These are phyloP conservation scores for Amphiprion clarkii DNA, from an alignment of 2,797 vertebrate genomes.

Conservation along the genomic window DNA sequence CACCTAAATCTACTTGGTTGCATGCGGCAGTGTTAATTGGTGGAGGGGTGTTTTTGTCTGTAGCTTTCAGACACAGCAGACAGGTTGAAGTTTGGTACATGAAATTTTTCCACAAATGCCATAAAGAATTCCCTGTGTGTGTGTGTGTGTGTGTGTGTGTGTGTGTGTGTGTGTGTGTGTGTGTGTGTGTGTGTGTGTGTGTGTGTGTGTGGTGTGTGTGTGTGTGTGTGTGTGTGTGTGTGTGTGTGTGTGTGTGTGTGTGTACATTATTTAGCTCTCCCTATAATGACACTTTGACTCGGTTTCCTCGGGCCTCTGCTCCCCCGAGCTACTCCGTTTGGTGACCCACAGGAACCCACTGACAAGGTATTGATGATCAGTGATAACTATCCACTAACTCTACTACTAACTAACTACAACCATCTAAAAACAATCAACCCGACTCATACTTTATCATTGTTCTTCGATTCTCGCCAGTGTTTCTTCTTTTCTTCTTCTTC, in stretches of 20 bases:
- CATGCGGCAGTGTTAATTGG: conserved; percentile 47
- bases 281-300: conserved; percentile 82
- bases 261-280: conserved; percentile 75
- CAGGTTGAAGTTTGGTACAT: neutral
- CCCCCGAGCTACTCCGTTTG: conserved; percentile 79
- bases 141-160: conserved; percentile 28
- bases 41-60: conserved; percentile 45
- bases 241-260: conserved; percentile 19
- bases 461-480: neutral
- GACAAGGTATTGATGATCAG: conserved; percentile 71
- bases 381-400: conserved; percentile 22
- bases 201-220: conserved; percentile 17
- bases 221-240: conserved; percentile 19
- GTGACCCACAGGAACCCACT: conserved; percentile 70
- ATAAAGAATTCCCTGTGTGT: conserved; percentile 13
- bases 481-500: conserved; percentile 21
- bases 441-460: neutral
- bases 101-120: conserved; percentile 20
- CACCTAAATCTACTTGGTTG: conserved; percentile 39
- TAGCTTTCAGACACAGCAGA: neutral
- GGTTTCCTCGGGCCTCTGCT: conserved; percentile 84
- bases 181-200: conserved; percentile 13
- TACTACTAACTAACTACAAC: neutral
- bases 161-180: conserved; percentile 14
- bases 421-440: neutral